Evolutionary conservation across 2,797 vertebrate genomes (phyloP).

Genomic region (Phrynocephalus vlangalii): DNA sequence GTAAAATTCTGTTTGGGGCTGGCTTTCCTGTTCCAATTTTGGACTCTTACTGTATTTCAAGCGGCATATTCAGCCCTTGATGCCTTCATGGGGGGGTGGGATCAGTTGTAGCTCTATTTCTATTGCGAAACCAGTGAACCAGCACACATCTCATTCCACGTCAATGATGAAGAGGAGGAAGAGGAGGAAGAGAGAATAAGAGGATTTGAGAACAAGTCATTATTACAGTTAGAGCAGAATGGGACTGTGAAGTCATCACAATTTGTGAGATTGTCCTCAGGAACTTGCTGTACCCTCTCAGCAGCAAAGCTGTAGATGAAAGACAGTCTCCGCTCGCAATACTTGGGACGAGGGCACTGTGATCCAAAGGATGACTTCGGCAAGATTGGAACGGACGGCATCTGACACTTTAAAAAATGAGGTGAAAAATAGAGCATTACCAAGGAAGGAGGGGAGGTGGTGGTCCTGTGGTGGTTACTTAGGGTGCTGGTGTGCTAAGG

Average conservation of each 20-base stretch:
- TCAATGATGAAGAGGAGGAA: constrained; percentile 1
- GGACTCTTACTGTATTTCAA: no score
- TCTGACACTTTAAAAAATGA: not conserved
- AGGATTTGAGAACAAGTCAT: constrained; percentile 15
- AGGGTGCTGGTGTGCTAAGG: not conserved
- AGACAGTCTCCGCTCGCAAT: not conserved
- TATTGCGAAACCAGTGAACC: not conserved
- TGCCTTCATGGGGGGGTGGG: no score
- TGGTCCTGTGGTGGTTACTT: not conserved
- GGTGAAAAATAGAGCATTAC: not conserved
- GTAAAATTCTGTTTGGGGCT: no score
- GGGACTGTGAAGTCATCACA: not conserved
- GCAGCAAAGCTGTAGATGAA: not conserved
- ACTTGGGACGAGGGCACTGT: not conserved
- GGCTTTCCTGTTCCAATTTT: no score
- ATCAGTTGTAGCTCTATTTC: not conserved
- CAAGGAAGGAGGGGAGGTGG: not conserved
- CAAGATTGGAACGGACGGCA: not conserved
- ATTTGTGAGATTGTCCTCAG: not conserved
- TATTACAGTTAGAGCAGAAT: constrained; percentile 5
- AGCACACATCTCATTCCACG: not conserved
- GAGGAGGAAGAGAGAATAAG: not conserved
- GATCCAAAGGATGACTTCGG: accelerated
- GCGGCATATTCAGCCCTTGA: no score
- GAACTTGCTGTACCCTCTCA: accelerated